phyloP scores from a whole-genome alignment of 2,797 vertebrate species.

The Hapalemur alaotrensis region DNA sequence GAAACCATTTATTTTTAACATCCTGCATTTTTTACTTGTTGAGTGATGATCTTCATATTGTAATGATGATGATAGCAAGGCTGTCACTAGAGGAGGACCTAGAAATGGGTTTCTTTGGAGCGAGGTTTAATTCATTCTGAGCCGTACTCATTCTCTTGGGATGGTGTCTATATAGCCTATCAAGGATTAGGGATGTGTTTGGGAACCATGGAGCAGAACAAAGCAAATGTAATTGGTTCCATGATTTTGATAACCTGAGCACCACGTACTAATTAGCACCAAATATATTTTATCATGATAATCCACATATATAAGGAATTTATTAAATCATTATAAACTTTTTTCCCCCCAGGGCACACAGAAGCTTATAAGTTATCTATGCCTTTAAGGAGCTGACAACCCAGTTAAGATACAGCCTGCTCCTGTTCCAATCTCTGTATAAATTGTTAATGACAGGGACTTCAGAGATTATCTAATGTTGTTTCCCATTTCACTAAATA shows the following conservation, averaged over 20 bases:
- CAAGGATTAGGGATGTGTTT: neutral
- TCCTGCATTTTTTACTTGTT: neutral
- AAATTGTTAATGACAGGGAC: neutral
- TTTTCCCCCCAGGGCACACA: neutral
- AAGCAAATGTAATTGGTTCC: neutral
- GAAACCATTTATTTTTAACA: neutral
- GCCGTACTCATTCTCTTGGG: neutral
- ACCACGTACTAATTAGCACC: neutral
- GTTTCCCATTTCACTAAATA: neutral
- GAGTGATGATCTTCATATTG: neutral
- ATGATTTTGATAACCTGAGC: neutral
- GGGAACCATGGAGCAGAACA: neutral
- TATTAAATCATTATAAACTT: neutral
- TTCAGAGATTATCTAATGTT: neutral
- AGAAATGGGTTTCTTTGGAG: neutral
- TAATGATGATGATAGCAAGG: neutral
- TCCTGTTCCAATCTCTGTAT: neutral
- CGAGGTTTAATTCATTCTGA: neutral
- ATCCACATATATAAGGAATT: neutral
- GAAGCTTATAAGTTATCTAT: neutral
- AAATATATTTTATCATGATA: neutral
- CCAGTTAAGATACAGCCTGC: neutral
- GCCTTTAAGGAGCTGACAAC: neutral
- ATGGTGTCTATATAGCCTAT: neutral
- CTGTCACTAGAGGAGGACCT: neutral